Base-by-base conservation (phyloP, 2,888 invertebrate species). In the Gastracanthus pulcherrimus region DNA sequence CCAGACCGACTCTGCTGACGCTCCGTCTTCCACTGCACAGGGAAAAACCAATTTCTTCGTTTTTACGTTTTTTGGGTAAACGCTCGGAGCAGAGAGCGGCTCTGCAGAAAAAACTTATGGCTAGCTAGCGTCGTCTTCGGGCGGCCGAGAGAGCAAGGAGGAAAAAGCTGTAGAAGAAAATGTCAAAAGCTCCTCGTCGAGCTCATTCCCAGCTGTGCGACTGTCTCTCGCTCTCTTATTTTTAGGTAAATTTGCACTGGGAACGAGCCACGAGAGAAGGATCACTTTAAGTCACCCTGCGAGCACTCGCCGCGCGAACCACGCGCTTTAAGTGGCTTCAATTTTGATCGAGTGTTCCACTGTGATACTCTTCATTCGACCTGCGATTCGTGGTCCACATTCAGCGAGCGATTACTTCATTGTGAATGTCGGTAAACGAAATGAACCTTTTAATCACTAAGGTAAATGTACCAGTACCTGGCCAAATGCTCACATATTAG, bases 61-160 rank as follows among this genome's bases (percentile, higher is more conserved):
- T 36, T 71, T 64, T 62, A 19, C 45, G 19, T 62, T 55, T 71
- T 71, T 64, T 31, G 64, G 51, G 58, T 69, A 60, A 76, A 69
- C 45, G n/a, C n/a, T 19, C 11, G 16, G n/a, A 51, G 58, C 19
- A n/a, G 9, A 11, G 36, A 26, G 13, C 26, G 3, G 41, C 3
- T 31, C 23, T 45, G 13, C 41, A 23, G 72, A 41, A 66, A 55
- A 72, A 79, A 79, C 71, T 64, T 72, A 66, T 72, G 64, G n/a
- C n/a, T n/a, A n/a, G n/a, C n/a, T n/a, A n/a, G n/a, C n/a, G n/a
- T n/a, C n/a, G n/a, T n/a, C n/a, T n/a, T n/a, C n/a, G n/a, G n/a
- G 70, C 78, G 38, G 51, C 38, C 23, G 36, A 26, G 16, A 45
- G 66, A 64, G 26, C 26, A 23, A 11, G 16, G n/a, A 26, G 29